Evolutionary conservation across 2,113 vertebrate genomes (phyloP), one percentile per base, ranked within the genome.

Genomic region (Mormyrus lacerda): DNA sequence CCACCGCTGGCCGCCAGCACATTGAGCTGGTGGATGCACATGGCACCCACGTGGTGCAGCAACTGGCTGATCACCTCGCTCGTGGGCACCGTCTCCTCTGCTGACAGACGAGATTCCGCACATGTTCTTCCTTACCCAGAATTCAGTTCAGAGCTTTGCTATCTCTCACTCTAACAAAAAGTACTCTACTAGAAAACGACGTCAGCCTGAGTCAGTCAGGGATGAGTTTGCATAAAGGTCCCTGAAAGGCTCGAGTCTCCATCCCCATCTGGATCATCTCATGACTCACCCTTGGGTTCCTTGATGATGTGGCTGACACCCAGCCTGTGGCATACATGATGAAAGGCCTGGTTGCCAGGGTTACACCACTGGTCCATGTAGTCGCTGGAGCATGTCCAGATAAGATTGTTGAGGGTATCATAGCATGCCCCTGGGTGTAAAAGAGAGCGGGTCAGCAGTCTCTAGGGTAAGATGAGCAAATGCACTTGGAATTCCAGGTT

Each of bases 291-390:
- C 98, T 97, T 98, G 91, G 98, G 97, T 91, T 99, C 97, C 24
- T 94, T 90, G 76, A 99, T 98, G 92, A 98, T n/a, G 61, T 99
- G 98, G 94, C 97, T 98, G 90, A 99, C 97, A 48, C 98, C 97
- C 35, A 99, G 96, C 73, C 98, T 96, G 94, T 98, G 97, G 93
- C 98, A 99, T 91, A 99, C 97, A n/a, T 99, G 98, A 91, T 99
- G 98, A 95, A 99, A 99, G 65, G 98, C 98, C 91, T 99, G 98
- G 92, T 99, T 99, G 79, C 98, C 98, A 7, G 98, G 98, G 87
- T 99, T 99, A 92, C 97, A 99, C 98, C 98, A 99, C 92, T 99
- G 98, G 93, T 99, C 98, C 11, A 99, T 97, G 83, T 99, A 99
- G 94, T 99, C 98, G 90, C 98, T 99, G 0, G 98, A 99, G 94